Base-by-base conservation (phyloP, 2,888 invertebrate genomes). In the Fabriciana adippe region DNA sequence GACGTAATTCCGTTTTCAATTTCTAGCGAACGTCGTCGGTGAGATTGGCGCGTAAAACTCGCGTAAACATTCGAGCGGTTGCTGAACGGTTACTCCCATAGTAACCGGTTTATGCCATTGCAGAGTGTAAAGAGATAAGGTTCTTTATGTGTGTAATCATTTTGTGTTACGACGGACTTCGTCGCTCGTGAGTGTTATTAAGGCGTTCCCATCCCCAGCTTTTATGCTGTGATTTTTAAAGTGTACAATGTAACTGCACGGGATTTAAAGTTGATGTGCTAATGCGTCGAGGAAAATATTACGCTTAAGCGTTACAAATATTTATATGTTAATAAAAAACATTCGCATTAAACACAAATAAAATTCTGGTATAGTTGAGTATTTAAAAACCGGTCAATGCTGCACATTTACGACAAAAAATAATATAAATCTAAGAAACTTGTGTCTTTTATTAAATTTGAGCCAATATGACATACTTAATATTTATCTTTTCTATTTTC, bases 91-190 rank as follows among this genome's bases (percentile, higher is more conserved):
- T 87, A 83, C 83, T 81, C 82, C 78, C 81, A 85, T 87, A 87
- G 87, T 90, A 87, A 87, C 87, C 83, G 81, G 85, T 90, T 90
- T 90, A 90, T 84, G 81, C 79, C 82, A 76, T 84, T 83, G 84
- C 84, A 83, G 81, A 89, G 86, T 88, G 87, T 88, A 88, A 88
- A 88, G 86, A 90, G 89, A 90, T 89, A 90, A 88, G 85, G 83
- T 87, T 84, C 87, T 90, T 90, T 91, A 90, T 89, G 87, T 86
- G 86, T 87, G 89, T 87, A 88, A 92, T 91, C 86, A 91, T 90
- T 89, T 86, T 83, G 84, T 86, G 85, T 88, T 88, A 90, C 86
- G 83, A 82, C 82, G 83, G 82, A 83, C 84, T 83, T 81, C 78
- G 83, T 80, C 82, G 81, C 81, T 83, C 80, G 83, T 83, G 85